These are phyloP conservation scores for Anthopleura xanthogrammica DNA, from an alignment of 92 coral and sea anemone genomes.

Conservation along the genomic window DNA sequence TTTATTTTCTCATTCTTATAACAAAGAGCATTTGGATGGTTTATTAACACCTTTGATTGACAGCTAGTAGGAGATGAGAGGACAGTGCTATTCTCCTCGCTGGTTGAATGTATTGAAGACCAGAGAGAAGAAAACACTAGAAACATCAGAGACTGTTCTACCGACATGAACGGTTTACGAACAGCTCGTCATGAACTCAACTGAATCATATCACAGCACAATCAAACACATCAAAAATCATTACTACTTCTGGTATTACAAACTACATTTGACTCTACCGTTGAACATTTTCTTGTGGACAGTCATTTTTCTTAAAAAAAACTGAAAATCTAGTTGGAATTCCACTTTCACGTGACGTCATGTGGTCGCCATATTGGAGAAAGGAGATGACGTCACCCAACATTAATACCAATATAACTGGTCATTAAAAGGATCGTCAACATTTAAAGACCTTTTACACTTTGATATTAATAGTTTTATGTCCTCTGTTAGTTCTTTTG, in stretches of 20 bases:
- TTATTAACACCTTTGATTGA: not conserved
- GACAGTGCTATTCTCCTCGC: not conserved
- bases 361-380: not conserved
- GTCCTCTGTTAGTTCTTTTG: slow-evolving; percentile 44
- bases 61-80: not conserved
- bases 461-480: slow-evolving; percentile 34
- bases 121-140: slow-evolving; percentile 20
- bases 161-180: slow-evolving; percentile 42
- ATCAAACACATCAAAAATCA: not conserved
- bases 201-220: slow-evolving; percentile 11
- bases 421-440: not conserved
- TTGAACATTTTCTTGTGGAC: no score
- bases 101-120: slow-evolving; percentile 58
- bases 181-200: slow-evolving; percentile 47
- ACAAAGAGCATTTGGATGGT: not conserved
- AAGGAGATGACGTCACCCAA: not conserved
- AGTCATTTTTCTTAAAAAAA: no score
- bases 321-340: no score
- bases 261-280: no score
- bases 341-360: not conserved
- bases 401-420: slow-evolving; percentile 18
- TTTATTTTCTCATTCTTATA: not conserved
- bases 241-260: not conserved
- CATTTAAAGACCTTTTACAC: slow-evolving; percentile 20
- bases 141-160: slow-evolving; percentile 32